Conservation (phyloP, 1,140 invertebrate species). For the Dolichoris vasculosae region DNA sequence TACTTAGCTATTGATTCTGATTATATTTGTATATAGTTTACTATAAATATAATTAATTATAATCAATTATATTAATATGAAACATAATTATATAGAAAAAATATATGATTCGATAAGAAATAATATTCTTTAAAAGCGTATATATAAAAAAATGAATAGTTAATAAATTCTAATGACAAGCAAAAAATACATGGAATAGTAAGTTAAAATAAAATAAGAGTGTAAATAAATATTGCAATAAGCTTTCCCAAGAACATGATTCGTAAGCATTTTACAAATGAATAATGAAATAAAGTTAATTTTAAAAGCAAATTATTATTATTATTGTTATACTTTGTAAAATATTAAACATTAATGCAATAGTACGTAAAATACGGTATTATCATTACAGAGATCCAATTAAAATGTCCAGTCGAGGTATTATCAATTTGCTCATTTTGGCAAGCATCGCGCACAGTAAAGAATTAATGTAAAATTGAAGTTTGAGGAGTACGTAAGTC, state of each 20-base stretch:
- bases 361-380: background rate
- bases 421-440: background rate
- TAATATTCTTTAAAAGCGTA: background rate
- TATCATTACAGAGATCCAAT: background rate
- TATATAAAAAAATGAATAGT: background rate
- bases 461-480: background rate
- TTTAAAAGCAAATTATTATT: constrained; percentile 6
- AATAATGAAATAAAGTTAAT: constrained; percentile 30
- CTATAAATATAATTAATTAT: background rate
- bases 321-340: background rate
- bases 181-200: constrained; percentile 39
- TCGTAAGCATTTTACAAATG: background rate
- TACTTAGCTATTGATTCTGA: background rate
- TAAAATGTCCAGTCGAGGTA: background rate
- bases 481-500: background rate
- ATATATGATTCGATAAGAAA: background rate
- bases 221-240: constrained; percentile 56
- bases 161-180: constrained; percentile 19
- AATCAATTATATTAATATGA: background rate
- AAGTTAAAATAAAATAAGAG: constrained; percentile 27
- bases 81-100: background rate
- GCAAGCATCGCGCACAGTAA: too few relatives aligned
- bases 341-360: background rate
- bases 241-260: constrained; percentile 54
- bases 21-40: constrained; percentile 15